These are phyloP conservation scores for Meloe dianella DNA, from an alignment of 2,888 invertebrate species.

Conservation along the genomic window DNA sequence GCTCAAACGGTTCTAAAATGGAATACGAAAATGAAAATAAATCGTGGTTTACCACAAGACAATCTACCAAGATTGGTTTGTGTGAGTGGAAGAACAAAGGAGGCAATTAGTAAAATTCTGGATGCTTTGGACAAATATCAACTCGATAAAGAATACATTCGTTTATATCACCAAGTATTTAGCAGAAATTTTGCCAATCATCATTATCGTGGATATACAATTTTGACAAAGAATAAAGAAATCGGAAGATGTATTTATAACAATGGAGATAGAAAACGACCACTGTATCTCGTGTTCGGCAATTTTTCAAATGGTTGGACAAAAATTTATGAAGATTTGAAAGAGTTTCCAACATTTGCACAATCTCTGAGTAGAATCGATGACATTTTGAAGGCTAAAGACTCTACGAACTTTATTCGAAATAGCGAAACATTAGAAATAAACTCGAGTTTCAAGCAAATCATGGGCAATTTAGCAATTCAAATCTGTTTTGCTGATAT, in stretches of 20 bases:
- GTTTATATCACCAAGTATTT: conserved; percentile 21
- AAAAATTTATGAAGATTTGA: conserved; percentile 79
- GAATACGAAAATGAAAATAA: conserved; percentile 65
- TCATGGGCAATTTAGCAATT: conserved; percentile 61
- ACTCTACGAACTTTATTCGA: conserved; percentile 11
- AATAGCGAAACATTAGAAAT: neutral
- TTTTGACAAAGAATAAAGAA: neutral
- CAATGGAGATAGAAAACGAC: conserved; percentile 2
- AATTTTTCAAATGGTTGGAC: conserved; percentile 92
- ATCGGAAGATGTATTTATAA: neutral
- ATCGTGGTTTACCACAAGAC: conserved; percentile 67
- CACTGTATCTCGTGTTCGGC: conserved; percentile 72
- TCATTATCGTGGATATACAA: conserved; percentile 18
- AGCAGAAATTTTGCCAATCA: conserved; percentile 13
- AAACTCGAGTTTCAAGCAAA: neutral
- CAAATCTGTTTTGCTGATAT: conserved; percentile 61
- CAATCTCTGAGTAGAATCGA: conserved; percentile 65
- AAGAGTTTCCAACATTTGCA: conserved; percentile 76
- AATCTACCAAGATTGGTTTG: conserved; percentile 74
- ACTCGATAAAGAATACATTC: conserved; percentile 21
- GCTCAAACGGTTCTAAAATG: conserved; percentile 60
- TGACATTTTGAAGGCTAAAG: neutral
- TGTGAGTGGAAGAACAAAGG: conserved; percentile 73
- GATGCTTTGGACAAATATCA: conserved; percentile 11
- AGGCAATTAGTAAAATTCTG: conserved; percentile 11